Evolutionary conservation across 2,888 invertebrate genomes (phyloP).

Genomic region (Pachycephus smyrnensis): DNA sequence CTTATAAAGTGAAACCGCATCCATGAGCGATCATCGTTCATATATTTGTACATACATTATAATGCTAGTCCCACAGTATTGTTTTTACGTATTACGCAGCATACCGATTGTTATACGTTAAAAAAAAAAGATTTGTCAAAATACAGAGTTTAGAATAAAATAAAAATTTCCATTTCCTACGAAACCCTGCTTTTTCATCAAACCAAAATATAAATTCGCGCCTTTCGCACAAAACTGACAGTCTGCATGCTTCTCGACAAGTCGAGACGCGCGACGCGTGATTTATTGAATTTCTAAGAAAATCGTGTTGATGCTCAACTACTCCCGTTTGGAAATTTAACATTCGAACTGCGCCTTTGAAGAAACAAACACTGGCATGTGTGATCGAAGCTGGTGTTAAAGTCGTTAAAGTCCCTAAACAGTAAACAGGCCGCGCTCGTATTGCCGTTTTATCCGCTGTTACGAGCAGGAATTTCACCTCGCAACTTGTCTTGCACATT

Average conservation of each 20-base stretch:
- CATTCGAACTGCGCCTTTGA: constrained; percentile 36
- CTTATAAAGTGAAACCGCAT: background rate
- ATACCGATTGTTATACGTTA: background rate
- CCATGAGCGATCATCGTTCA: background rate
- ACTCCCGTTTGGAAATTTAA: constrained; percentile 33
- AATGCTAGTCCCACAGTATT: background rate
- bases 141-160: background rate
- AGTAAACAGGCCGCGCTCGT: constrained; percentile 11
- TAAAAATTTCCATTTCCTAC: background rate
- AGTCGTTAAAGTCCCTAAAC: constrained; percentile 32
- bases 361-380: constrained; percentile 39
- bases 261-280: constrained; percentile 7
- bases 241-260: constrained; percentile 7
- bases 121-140: background rate
- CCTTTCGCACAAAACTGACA: background rate
- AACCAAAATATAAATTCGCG: background rate
- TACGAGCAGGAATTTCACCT: background rate
- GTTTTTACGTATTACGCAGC: background rate
- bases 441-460: constrained; percentile 10
- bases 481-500: background rate
- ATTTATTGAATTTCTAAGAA: constrained; percentile 26
- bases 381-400: constrained; percentile 29
- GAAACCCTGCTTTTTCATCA: background rate
- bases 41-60: background rate
- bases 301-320: constrained; percentile 25